Evolutionary conservation across 2,797 vertebrate genomes (phyloP).

Genomic region (Glossophaga mutica): DNA sequence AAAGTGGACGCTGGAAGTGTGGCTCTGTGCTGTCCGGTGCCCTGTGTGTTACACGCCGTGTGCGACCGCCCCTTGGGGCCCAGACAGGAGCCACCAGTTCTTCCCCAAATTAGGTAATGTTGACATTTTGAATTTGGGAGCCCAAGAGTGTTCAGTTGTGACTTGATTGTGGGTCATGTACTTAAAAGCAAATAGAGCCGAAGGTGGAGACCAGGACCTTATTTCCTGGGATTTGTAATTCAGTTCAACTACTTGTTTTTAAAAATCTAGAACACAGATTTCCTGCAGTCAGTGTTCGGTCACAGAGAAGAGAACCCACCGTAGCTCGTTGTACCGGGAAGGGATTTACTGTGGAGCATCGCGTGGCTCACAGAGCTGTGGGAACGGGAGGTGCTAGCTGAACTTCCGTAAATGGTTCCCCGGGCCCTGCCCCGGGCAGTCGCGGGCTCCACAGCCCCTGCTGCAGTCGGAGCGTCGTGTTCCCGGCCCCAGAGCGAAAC

Average conservation of each 20-base stretch:
- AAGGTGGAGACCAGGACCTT: neutral
- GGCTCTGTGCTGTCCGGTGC: rapidly evolving
- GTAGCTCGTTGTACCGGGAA: neutral
- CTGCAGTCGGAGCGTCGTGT: neutral
- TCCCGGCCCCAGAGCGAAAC: neutral
- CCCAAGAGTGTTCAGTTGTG: neutral
- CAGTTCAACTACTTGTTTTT: neutral
- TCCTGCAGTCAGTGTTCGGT: neutral
- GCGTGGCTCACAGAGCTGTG: neutral
- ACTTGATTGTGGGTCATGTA: neutral
- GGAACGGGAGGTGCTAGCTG: neutral
- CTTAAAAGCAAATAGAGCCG: neutral
- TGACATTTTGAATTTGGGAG: neutral
- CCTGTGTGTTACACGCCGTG: rapidly evolving
- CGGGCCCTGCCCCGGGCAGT: neutral
- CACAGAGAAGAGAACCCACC: neutral
- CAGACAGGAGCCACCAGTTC: neutral
- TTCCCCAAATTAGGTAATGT: neutral
- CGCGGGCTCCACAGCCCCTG: neutral
- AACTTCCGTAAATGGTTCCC: neutral
- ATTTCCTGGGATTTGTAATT: neutral
- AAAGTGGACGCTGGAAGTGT: neutral
- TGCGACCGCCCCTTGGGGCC: no score
- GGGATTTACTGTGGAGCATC: neutral
- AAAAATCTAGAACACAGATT: neutral